Conservation (phyloP, 2,113 vertebrate genomes). For the Triplophysa dalaica region DNA sequence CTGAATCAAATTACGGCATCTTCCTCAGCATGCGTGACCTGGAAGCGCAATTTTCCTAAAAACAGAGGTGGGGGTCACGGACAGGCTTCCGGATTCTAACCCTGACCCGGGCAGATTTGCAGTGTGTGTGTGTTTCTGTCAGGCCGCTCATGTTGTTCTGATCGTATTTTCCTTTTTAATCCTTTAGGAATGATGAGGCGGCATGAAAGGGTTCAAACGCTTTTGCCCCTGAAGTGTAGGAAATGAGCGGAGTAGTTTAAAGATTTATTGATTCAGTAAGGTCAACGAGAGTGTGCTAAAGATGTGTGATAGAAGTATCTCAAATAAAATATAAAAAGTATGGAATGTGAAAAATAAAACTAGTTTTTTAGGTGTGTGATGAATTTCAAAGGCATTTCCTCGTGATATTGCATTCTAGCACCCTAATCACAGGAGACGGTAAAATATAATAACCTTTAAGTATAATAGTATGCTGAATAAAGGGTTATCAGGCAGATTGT, state of each 20-base stretch:
- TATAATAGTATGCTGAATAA: conserved; percentile 21
- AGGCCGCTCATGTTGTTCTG: conserved; percentile 42
- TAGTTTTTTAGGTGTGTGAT: background rate
- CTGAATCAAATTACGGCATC: conserved; percentile 67
- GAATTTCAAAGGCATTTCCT: conserved; percentile 28
- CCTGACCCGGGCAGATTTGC: conserved; percentile 43
- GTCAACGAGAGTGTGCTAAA: conserved; percentile 18
- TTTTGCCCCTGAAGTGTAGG: conserved; percentile 4
- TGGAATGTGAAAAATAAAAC: background rate
- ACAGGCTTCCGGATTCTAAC: conserved; percentile 44
- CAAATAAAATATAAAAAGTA: background rate
- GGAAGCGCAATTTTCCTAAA: conserved; percentile 58
- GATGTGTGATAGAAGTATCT: background rate
- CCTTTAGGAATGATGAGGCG: conserved; percentile 30
- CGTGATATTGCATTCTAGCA: conserved; percentile 22
- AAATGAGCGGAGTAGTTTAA: background rate
- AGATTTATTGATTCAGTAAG: conserved; percentile 10
- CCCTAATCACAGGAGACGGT: conserved; percentile 21
- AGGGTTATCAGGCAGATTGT: conserved; percentile 60
- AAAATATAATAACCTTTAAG: conserved; percentile 39
- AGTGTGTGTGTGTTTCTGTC: conserved; percentile 32
- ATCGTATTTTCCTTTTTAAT: conserved; percentile 54
- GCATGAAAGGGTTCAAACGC: conserved; percentile 41
- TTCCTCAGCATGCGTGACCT: conserved; percentile 57
- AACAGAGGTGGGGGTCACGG: conserved; percentile 52